phyloP scores from a whole-genome alignment of 2,113 vertebrate genomes.

The Candoia aspera region DNA sequence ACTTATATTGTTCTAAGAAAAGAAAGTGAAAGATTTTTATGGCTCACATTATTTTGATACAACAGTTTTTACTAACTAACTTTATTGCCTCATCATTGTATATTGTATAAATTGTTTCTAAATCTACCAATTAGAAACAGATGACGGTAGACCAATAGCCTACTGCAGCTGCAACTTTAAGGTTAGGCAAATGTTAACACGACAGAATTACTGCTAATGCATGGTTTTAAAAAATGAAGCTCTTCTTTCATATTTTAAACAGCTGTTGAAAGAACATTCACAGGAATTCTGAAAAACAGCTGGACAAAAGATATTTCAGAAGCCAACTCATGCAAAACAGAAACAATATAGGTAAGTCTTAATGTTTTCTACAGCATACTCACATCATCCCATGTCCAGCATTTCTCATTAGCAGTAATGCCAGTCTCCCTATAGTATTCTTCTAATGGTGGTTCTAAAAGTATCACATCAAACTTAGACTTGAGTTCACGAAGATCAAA shows the following conservation, averaged over 20 bases:
- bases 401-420: constrained; percentile 93
- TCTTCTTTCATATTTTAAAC: not conserved
- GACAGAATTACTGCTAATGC: not conserved
- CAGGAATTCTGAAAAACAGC: not conserved
- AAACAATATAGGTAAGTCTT: accelerated
- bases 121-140: not conserved
- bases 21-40: not conserved
- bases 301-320: not conserved
- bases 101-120: not conserved
- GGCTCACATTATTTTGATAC: not conserved
- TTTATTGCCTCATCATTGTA: not conserved
- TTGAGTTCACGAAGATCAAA: constrained; percentile 94
- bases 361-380: constrained; percentile 43
- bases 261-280: not conserved
- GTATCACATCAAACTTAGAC: constrained; percentile 95
- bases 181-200: not conserved
- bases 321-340: not conserved
- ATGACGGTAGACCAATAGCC: not conserved
- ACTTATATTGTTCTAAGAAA: not conserved
- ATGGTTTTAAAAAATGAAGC: not conserved
- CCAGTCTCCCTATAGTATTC: constrained; percentile 97
- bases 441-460: constrained; percentile 93
- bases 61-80: not conserved
- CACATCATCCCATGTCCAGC: constrained; percentile 98
- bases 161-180: not conserved